Evolutionary conservation across 2,113 vertebrate species (phyloP).

Genomic region (Mustela lutreola): DNA sequence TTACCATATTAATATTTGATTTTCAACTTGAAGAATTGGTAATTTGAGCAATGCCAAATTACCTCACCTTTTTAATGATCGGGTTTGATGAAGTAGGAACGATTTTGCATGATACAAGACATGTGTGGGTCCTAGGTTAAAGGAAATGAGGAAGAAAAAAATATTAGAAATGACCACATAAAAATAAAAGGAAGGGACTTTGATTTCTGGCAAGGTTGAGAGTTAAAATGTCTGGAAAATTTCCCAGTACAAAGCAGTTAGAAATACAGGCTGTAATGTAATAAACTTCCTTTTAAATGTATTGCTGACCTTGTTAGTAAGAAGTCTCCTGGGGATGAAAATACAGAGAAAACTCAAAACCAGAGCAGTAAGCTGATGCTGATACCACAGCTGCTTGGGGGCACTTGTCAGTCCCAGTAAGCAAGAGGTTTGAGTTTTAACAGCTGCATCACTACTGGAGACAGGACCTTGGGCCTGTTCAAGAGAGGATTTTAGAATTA

Average conservation of each 20-base stretch:
- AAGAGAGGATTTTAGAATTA: background rate
- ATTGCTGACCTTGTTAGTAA: constrained; percentile 63
- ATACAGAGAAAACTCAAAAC: constrained; percentile 47
- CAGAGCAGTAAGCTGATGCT: background rate
- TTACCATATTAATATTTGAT: background rate
- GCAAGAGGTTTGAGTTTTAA: background rate
- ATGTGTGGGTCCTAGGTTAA: background rate
- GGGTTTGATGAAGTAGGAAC: background rate
- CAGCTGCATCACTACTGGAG: background rate
- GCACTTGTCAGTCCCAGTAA: constrained; percentile 4
- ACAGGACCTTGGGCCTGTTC: background rate
- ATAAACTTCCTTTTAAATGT: constrained; percentile 65
- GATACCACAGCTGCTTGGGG: background rate
- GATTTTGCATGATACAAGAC: background rate
- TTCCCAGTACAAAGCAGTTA: constrained; percentile 4
- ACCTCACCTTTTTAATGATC: background rate
- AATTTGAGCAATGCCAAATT: background rate
- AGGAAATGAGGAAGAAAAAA: background rate
- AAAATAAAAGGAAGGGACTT: constrained; percentile 4
- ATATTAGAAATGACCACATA: background rate
- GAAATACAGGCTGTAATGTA: constrained; percentile 43
- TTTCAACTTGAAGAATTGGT: background rate
- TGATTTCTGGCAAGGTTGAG: constrained; percentile 28
- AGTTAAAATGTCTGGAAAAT: constrained; percentile 50
- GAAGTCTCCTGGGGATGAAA: constrained; percentile 30